A percentile compares a stretch with the other conserved stretches of the same genome.
Conservation (phyloP, 2,113 vertebrate genomes). For the Corythoichthys intestinalis region DNA sequence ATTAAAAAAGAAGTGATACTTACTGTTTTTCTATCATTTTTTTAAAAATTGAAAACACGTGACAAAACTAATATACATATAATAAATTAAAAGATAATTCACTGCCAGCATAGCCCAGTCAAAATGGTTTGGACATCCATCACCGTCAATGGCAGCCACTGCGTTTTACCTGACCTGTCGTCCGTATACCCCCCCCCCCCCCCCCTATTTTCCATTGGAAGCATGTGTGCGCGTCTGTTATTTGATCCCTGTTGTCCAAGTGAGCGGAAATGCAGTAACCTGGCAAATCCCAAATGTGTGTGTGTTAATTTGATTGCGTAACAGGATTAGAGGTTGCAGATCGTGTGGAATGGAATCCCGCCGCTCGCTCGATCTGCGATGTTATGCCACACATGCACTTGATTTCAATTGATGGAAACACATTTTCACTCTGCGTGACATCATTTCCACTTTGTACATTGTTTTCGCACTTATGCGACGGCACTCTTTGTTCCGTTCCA, state of each 20-base stretch:
- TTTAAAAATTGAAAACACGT: no score
- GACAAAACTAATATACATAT: no score
- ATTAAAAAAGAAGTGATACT: no score
- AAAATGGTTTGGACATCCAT: no score
- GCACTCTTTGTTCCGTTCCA: background rate
- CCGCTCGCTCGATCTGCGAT: conserved; percentile 36
- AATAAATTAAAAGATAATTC: no score
- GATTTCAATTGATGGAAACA: background rate
- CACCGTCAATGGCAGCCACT: no score
- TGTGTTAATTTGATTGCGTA: conserved; percentile 62
- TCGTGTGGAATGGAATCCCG: conserved; percentile 62
- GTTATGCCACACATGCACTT: conserved; percentile 29
- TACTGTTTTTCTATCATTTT: no score
- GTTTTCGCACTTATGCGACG: background rate
- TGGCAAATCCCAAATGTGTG: conserved; percentile 43
- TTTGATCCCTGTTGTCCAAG: conserved; percentile 22
- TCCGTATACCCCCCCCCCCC: no score
- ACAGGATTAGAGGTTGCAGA: conserved; percentile 53
- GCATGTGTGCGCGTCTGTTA: conserved; percentile 24
- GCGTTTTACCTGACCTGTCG: no score
- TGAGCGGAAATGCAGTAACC: conserved; percentile 45
- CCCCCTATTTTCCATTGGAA: background rate
- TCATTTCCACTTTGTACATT: background rate
- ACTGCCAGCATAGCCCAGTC: no score
- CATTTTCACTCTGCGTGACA: background rate